Conservation (phyloP, 1,140 invertebrate species). For the Spodoptera frugiperda region DNA sequence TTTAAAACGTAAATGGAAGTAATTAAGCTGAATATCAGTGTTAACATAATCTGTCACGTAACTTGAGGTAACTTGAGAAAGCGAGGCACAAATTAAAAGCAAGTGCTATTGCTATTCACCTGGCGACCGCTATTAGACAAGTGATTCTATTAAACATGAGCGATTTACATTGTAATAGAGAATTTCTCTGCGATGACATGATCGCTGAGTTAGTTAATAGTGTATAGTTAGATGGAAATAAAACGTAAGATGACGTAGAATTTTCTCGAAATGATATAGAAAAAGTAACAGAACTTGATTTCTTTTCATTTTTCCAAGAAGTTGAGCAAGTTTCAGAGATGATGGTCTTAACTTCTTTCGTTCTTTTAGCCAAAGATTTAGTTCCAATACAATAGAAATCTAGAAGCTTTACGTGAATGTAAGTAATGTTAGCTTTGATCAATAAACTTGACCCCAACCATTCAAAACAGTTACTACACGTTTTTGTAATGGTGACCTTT, state of each 20-base stretch:
- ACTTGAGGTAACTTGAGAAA: constrained; percentile 14
- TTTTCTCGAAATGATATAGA: not conserved
- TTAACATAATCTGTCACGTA: constrained; percentile 19
- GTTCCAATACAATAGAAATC: no score
- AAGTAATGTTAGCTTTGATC: no score
- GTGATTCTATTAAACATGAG: constrained; percentile 10
- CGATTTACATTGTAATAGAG: constrained; percentile 21
- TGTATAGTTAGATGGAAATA: not conserved
- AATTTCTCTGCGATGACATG: not conserved
- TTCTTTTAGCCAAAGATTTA: no score
- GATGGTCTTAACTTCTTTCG: no score
- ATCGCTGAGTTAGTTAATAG: not conserved
- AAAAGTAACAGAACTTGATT: not conserved
- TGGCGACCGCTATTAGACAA: not conserved
- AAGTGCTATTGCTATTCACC: constrained; percentile 6
- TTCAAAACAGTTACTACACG: no score
- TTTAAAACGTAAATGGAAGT: not conserved
- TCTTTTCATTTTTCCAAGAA: not conserved
- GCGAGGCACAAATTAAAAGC: not conserved
- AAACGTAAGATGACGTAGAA: constrained; percentile 5
- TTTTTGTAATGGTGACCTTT: no score
- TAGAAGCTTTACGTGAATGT: no score
- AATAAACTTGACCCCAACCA: no score
- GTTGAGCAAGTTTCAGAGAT: not conserved
- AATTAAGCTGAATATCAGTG: not conserved